These are phyloP conservation scores for Pygoscelis adeliae DNA, from an alignment of 2,113 vertebrate species.

Conservation along the genomic window DNA sequence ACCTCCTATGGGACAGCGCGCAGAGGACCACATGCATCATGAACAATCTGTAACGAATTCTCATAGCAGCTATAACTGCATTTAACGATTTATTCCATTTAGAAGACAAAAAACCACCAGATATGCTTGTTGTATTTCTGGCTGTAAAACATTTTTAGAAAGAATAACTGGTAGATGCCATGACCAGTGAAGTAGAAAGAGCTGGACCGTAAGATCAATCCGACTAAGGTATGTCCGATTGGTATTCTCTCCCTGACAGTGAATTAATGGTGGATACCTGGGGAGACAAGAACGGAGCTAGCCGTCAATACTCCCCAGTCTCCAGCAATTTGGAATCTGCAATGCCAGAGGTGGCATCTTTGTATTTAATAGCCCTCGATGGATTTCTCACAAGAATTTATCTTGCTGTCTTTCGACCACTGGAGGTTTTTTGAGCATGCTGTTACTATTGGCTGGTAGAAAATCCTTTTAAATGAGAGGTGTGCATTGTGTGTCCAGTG, in stretches of 20 bases:
- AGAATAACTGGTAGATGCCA: background rate
- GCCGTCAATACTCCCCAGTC: background rate
- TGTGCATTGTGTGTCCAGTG: background rate
- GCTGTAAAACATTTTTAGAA: background rate
- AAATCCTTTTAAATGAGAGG: background rate
- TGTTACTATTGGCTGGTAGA: background rate
- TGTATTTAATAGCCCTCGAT: background rate
- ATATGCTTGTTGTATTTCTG: background rate
- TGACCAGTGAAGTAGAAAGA: background rate
- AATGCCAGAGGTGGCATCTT: background rate
- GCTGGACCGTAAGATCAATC: background rate
- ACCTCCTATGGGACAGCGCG: background rate
- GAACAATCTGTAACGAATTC: background rate
- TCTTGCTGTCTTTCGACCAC: background rate
- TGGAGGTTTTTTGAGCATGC: background rate
- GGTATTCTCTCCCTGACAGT: background rate
- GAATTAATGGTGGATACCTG: background rate
- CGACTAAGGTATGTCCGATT: background rate
- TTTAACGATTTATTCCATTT: background rate
- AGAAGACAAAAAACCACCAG: background rate
- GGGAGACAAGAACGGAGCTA: background rate
- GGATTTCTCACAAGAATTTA: background rate
- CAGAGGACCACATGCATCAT: background rate
- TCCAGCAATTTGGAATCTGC: background rate
- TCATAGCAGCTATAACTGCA: background rate